Evolutionary conservation across 2,113 vertebrate species (phyloP).

Genomic region (Gallinago jamesoni): DNA sequence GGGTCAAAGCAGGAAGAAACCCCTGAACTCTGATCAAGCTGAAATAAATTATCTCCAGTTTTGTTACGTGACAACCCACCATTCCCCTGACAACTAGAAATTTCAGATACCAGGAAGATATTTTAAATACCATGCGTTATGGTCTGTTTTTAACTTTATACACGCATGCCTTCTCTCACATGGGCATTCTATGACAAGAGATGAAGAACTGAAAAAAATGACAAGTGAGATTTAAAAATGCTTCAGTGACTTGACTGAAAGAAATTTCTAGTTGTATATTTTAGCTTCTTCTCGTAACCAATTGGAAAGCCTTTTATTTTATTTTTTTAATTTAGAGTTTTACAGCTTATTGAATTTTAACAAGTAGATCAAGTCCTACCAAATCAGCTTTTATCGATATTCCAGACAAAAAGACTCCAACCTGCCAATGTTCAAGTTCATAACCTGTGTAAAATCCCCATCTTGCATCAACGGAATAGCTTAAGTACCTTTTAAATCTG

Average conservation of each 20-base stretch:
- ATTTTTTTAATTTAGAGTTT: background rate
- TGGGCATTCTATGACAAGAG: conserved; percentile 45
- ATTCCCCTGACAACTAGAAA: conserved; percentile 61
- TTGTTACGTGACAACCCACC: conserved; percentile 36
- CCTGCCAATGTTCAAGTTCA: background rate
- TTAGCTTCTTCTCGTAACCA: background rate
- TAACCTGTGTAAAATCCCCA: conserved; percentile 11
- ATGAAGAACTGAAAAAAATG: conserved; percentile 32
- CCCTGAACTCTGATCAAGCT: conserved; percentile 46
- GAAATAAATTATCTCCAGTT: conserved; percentile 52
- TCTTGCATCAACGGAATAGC: conserved; percentile 9
- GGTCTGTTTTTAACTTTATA: conserved; percentile 61
- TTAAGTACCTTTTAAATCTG: conserved; percentile 59
- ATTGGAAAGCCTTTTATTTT: background rate
- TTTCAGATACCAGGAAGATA: conserved; percentile 68
- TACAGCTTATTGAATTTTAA: background rate
- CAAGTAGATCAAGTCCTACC: conserved; percentile 29
- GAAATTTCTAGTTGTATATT: conserved; percentile 32
- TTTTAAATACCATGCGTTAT: conserved; percentile 66
- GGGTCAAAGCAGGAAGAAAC: conserved; percentile 58
- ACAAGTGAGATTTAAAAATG: conserved; percentile 46
- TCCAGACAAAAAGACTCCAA: conserved; percentile 10
- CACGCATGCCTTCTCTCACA: conserved; percentile 40
- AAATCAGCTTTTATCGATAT: conserved; percentile 19
- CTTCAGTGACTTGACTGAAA: conserved; percentile 28